Conservation (phyloP, 2,888 invertebrate species). For the Oligia strigilis region DNA sequence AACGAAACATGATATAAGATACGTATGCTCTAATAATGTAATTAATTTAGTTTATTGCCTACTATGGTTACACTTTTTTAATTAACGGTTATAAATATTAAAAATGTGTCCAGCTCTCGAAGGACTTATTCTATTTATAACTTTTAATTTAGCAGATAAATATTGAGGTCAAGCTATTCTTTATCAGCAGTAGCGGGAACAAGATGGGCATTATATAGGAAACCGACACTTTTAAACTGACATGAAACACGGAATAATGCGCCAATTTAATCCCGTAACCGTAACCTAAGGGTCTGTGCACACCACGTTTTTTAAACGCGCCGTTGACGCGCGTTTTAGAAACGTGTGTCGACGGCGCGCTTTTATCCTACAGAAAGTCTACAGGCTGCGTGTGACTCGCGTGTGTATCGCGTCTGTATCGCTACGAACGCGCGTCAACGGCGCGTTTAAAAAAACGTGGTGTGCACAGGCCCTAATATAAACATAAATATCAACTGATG, state of each 20-base stretch:
- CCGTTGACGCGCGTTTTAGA: too few species aligned
- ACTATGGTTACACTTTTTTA: background rate
- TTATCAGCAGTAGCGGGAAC: background rate
- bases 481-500: slow-evolving; percentile 17
- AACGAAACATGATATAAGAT: background rate
- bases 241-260: background rate
- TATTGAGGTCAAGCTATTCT: slow-evolving; percentile 19
- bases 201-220: background rate
- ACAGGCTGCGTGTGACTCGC: too few species aligned
- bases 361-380: too few species aligned
- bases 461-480: background rate
- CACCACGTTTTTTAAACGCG: too few species aligned
- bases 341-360: too few species aligned
- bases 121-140: background rate
- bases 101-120: background rate
- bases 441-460: too few species aligned
- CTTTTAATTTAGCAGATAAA: slow-evolving; percentile 9
- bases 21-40: background rate
- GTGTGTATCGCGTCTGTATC: too few species aligned
- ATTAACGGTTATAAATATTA: background rate
- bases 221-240: slow-evolving; percentile 5
- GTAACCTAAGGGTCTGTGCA: too few species aligned
- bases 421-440: too few species aligned
- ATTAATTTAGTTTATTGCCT: slow-evolving; percentile 11
- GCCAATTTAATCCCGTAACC: background rate